Evolutionary conservation across 2,888 invertebrate species (phyloP).

Genomic region (Toxonevra muliebris): DNA sequence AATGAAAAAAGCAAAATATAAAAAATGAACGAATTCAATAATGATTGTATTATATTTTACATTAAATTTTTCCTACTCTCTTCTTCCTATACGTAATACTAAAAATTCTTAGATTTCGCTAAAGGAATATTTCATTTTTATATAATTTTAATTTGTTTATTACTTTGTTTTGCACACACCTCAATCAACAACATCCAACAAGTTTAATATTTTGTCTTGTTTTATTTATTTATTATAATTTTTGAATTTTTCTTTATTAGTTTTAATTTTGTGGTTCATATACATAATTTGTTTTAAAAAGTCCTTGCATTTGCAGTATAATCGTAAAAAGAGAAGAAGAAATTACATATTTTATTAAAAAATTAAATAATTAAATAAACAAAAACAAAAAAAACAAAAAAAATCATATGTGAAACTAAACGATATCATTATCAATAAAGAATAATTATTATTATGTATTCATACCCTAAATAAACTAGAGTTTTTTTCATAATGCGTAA

Average conservation of each 20-base stretch:
- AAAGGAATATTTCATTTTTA: no score
- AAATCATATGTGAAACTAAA: conserved; percentile 46
- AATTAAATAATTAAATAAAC: conserved; percentile 7
- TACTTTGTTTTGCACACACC: no score
- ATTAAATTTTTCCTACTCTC: no score
- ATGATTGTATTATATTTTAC: neutral
- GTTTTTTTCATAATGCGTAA: conserved; percentile 1
- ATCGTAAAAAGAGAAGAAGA: conserved; percentile 15
- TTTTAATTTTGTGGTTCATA: no score
- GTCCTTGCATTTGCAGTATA: neutral
- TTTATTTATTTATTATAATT: conserved; percentile 19
- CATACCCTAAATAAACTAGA: conserved; percentile 37
- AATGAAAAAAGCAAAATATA: conserved; percentile 9
- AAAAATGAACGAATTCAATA: neutral
- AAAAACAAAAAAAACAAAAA: conserved; percentile 16
- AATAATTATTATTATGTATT: conserved; percentile 45
- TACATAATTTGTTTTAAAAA: no score
- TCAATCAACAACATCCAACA: no score
- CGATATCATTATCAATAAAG: conserved; percentile 48
- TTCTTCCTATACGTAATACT: no score
- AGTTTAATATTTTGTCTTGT: conserved; percentile 3
- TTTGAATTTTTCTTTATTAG: neutral
- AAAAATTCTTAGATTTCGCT: no score
- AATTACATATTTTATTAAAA: neutral
- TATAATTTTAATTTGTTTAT: no score